Evolutionary conservation across 2,888 invertebrate genomes (phyloP).

Genomic region (Adela reaumurella): DNA sequence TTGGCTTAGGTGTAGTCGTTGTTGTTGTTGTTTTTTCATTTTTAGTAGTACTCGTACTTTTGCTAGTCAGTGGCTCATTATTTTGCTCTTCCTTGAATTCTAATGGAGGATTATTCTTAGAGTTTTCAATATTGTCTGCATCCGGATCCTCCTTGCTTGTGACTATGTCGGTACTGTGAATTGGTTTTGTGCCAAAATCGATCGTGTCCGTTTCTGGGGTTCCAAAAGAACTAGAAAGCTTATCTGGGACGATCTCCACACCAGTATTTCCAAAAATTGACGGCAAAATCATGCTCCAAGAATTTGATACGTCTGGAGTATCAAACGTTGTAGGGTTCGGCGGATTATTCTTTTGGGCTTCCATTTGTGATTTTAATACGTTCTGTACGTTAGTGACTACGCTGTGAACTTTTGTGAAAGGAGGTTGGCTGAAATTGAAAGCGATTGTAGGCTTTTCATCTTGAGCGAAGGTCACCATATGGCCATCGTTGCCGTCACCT

Average conservation of each 20-base stretch:
- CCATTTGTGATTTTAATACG: conserved; percentile 76
- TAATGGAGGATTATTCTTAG: conserved; percentile 10
- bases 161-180: conserved; percentile 17
- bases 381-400: conserved; percentile 81
- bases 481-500: conserved; percentile 66
- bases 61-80: neutral
- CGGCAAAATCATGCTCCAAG: conserved; percentile 80
- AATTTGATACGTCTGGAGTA: conserved; percentile 69
- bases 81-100: conserved; percentile 7
- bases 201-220: conserved; percentile 44
- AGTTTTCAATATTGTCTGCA: conserved; percentile 1
- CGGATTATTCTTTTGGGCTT: conserved; percentile 54
- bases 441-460: conserved; percentile 42
- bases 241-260: conserved; percentile 56
- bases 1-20: conserved; percentile 15
- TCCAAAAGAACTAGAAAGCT: conserved; percentile 30
- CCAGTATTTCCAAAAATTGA: conserved; percentile 73
- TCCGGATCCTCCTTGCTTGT: conserved; percentile 29
- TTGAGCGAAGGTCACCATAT: conserved; percentile 47
- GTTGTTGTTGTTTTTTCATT: conserved; percentile 6
- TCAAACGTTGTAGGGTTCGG: conserved; percentile 53
- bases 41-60: neutral
- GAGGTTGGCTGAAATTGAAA: conserved; percentile 50
- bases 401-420: conserved; percentile 69
- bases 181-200: conserved; percentile 21